These are phyloP conservation scores for Polypterus senegalus DNA, from an alignment of 2,113 vertebrate genomes.

Conservation along the genomic window DNA sequence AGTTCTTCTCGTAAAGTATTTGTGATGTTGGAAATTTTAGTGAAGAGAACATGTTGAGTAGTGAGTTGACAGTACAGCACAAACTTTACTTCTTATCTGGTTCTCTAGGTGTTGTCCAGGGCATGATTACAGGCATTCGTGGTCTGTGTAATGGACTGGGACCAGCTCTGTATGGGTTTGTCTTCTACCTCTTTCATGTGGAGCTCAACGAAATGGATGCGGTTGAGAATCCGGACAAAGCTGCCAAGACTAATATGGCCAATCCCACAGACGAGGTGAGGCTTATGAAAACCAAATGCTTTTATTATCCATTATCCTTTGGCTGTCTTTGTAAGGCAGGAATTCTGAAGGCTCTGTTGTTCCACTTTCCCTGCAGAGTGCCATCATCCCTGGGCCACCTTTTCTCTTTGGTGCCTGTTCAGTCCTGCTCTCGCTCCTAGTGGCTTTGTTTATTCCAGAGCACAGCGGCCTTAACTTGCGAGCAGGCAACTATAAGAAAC, in stretches of 20 bases:
- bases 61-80: not conserved
- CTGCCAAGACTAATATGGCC: constrained; percentile 67
- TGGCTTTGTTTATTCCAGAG: constrained; percentile 82
- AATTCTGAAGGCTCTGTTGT: not conserved
- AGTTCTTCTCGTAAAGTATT: not conserved
- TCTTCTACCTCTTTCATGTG: constrained; percentile 79
- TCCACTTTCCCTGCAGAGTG: constrained; percentile 44
- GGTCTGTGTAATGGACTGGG: constrained; percentile 78
- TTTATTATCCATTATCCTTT: not conserved
- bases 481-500: constrained; percentile 71
- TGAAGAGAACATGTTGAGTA: too few relatives aligned
- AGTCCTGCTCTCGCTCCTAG: constrained; percentile 75
- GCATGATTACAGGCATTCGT: constrained; percentile 81
- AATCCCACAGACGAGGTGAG: constrained; percentile 79
- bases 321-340: accelerated
- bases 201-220: constrained; percentile 65
- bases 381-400: constrained; percentile 84
- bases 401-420: constrained; percentile 85
- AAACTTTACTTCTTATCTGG: not conserved
- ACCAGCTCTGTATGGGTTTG: constrained; percentile 70
- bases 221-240: constrained; percentile 55
- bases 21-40: not conserved
- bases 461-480: constrained; percentile 60
- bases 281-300: not conserved
- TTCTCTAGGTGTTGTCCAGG: constrained; percentile 70